Base-by-base conservation (phyloP, 2,797 vertebrate genomes). In the Dipus sagitta region DNA sequence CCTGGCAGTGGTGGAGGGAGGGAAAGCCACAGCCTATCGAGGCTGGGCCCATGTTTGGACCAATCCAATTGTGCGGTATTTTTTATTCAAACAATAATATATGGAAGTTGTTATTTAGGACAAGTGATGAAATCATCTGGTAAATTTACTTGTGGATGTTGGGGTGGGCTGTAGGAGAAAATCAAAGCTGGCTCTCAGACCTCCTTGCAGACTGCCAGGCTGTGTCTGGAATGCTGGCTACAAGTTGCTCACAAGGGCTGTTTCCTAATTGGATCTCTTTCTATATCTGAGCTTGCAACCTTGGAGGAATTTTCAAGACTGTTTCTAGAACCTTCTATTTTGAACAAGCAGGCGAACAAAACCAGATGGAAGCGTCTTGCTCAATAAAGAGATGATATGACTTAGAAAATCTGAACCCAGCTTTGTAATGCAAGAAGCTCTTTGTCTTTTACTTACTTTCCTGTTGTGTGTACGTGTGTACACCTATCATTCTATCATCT, bases 51-150 rank as follows among this genome's bases (percentile, higher is more conserved):
- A 70, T 58, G 32, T 78, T 86, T 38, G 76, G 34, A 92, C 89
- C 80, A 71, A 82, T 17, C 28, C 1, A 6, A 70, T 54, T 38
- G 68, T 78, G 47, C 5, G 14, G 17, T 85, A 6, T 76, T 15
- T 72, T 79, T 94, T 93, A 89, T 38, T 11, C 23, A 75, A 81
- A 70, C 28, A 83, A 74, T 83, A 38, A 79, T 86, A 52, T 38
- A 42, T 47, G 38, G 23, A 88, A 38, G 67, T 83, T 80, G 54
- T 86, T 94, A 91, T 95, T 93, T 89, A 80, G 74, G 92, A 92
- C 65, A 79, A 88, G 64, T 9, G 78, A 92, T 70, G 93, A 87
- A 76, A 60, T 91, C 70, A 62, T 75, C 23, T 72, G 82, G 86
- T 76, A 72, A 65, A 86, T 81, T 26, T 64, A 42, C 67, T 47